These are phyloP conservation scores for Melitaea cinxia DNA, from an alignment of 1,140 invertebrate genomes.

Conservation along the genomic window DNA sequence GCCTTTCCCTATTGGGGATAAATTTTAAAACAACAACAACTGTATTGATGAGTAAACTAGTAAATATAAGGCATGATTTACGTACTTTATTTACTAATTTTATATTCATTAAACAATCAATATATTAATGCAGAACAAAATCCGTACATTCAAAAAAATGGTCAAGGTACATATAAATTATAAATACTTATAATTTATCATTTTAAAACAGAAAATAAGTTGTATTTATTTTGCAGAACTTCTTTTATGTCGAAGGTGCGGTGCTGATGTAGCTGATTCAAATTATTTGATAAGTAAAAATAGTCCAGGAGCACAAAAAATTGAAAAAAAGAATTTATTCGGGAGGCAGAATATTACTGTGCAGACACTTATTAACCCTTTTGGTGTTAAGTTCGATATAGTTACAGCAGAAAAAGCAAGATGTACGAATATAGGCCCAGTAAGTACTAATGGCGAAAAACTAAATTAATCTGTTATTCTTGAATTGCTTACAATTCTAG, in stretches of 20 bases:
- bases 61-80: constrained; percentile 64
- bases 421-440: constrained; percentile 75
- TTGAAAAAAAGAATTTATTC: constrained; percentile 78
- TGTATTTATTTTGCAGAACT: constrained; percentile 64
- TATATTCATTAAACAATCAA: constrained; percentile 39
- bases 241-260: constrained; percentile 80
- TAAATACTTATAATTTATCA: neutral
- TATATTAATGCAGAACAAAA: constrained; percentile 43
- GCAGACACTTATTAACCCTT: constrained; percentile 79
- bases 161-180: constrained; percentile 52
- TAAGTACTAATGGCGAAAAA: constrained; percentile 48
- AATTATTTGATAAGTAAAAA: constrained; percentile 74
- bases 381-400: constrained; percentile 78
- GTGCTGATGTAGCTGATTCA: constrained; percentile 79
- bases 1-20: too few relatives aligned
- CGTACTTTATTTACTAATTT: constrained; percentile 49
- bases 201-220: neutral
- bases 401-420: constrained; percentile 76
- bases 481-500: too few relatives aligned
- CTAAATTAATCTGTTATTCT: too few relatives aligned
- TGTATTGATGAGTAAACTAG: too few relatives aligned
- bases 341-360: constrained; percentile 75
- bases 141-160: constrained; percentile 47
- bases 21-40: too few relatives aligned
- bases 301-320: constrained; percentile 72